Evolutionary conservation across 2,113 vertebrate species (phyloP).

Genomic region (Zapornia atra): DNA sequence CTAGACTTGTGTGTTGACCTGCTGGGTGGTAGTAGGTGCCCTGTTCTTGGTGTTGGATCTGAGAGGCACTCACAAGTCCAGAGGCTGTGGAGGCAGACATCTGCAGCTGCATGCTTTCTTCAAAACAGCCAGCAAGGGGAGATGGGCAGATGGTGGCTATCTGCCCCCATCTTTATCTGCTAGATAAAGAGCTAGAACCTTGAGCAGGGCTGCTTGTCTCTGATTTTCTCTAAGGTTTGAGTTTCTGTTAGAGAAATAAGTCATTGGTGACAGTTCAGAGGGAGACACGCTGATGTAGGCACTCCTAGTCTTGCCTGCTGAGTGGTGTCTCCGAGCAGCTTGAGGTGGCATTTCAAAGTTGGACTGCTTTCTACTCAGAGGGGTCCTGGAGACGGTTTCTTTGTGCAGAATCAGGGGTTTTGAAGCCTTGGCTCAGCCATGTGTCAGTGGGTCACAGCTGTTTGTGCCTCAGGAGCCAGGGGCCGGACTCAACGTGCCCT

Average conservation of each 20-base stretch:
- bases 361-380: neutral
- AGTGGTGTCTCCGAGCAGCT: neutral
- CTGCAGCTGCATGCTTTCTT: neutral
- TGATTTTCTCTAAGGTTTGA: neutral
- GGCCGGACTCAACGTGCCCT: neutral
- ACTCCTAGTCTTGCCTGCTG: rapidly evolving
- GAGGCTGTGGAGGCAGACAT: rapidly evolving
- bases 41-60: neutral
- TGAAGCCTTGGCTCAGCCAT: neutral
- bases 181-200: neutral
- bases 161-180: no score
- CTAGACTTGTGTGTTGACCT: neutral
- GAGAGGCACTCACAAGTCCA: neutral
- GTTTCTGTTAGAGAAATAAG: neutral
- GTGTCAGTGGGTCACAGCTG: neutral
- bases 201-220: neutral
- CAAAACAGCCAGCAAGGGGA: neutral
- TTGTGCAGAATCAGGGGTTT: neutral
- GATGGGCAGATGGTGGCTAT: no score
- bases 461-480: neutral
- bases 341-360: neutral
- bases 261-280: neutral
- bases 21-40: neutral
- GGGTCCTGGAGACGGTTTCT: neutral
- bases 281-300: neutral